phyloP scores from a whole-genome alignment of 2,797 vertebrate species.

The Melanotaenia boesemani region DNA sequence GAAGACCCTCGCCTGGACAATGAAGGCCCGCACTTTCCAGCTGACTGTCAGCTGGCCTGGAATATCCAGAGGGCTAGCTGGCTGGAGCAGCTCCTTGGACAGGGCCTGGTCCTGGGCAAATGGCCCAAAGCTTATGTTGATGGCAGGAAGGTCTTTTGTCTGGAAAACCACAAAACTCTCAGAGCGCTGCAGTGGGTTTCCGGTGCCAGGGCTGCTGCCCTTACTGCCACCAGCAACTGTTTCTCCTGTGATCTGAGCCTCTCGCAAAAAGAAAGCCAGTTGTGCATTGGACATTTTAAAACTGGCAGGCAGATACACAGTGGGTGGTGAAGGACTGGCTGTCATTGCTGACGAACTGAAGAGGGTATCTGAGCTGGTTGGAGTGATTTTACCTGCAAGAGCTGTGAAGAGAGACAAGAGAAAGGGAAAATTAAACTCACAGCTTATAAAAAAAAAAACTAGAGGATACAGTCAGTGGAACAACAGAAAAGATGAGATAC shows the following conservation, averaged over 20 bases:
- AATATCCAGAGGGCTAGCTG: constrained; percentile 92
- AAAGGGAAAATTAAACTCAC: neutral
- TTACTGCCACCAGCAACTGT: constrained; percentile 45
- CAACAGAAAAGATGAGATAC: neutral
- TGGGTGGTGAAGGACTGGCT: constrained; percentile 74
- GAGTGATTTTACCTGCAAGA: constrained; percentile 88
- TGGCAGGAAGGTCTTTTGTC: constrained; percentile 93
- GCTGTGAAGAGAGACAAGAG: constrained; percentile 65
- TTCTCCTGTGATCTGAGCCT: constrained; percentile 78
- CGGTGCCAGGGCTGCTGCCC: constrained; percentile 58
- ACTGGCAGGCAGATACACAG: constrained; percentile 89
- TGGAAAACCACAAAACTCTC: constrained; percentile 98
- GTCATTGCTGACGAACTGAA: constrained; percentile 80
- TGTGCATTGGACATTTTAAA: constrained; percentile 96
- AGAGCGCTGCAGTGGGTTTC: constrained; percentile 88
- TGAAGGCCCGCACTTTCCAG: constrained; percentile 98
- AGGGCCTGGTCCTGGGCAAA: constrained; percentile 91
- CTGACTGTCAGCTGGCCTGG: constrained; percentile 93
- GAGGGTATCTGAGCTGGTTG: constrained; percentile 85
- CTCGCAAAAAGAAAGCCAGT: constrained; percentile 95
- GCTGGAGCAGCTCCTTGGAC: constrained; percentile 94
- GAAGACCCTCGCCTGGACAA: constrained; percentile 91
- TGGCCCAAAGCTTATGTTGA: constrained; percentile 94
- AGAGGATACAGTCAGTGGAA: neutral
- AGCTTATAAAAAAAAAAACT: neutral